Conservation (phyloP, 1,140 invertebrate species). For the Caenorhabditis tropicalis region DNA sequence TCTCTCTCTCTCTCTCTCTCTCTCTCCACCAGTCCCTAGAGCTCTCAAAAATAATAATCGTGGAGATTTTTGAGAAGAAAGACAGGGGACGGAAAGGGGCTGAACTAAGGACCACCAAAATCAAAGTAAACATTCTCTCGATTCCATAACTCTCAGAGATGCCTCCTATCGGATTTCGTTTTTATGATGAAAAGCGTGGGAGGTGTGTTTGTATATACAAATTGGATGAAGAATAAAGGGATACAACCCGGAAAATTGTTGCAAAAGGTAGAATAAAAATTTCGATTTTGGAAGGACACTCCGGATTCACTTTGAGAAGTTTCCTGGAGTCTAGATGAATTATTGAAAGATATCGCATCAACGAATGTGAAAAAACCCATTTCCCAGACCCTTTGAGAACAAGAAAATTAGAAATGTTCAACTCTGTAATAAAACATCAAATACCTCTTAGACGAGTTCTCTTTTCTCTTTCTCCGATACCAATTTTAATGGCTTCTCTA, state of each 20-base stretch:
- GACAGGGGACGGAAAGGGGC: neutral
- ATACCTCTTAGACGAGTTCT: neutral
- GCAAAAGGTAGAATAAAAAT: neutral
- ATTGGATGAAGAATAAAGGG: neutral
- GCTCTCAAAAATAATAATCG: conserved; percentile 34
- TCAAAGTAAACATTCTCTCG: conserved; percentile 29
- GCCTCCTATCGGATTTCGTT: conserved; percentile 21
- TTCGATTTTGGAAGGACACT: too few relatives aligned
- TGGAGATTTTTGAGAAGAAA: neutral
- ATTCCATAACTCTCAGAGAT: conserved; percentile 1
- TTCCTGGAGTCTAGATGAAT: too few relatives aligned
- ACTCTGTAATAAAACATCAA: conserved; percentile 1
- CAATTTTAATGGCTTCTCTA: conserved; percentile 26
- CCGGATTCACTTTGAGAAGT: too few relatives aligned
- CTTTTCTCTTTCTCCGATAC: conserved; percentile 9
- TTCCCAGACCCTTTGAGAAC: neutral
- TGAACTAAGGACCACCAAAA: conserved; percentile 27
- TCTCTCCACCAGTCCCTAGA: too few relatives aligned
- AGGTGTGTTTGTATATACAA: conserved; percentile 38
- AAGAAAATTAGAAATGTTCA: neutral
- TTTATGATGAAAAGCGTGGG: conserved; percentile 34
- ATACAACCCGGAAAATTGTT: neutral
- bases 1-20: too few relatives aligned
- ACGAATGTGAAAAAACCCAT: neutral
- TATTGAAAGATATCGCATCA: too few relatives aligned